Percentiles rank a stretch among this genome's conserved stretches.
These are phyloP conservation scores for Lasioglossum marginatum DNA, from an alignment of 2,888 invertebrate species.

Conservation along the genomic window DNA sequence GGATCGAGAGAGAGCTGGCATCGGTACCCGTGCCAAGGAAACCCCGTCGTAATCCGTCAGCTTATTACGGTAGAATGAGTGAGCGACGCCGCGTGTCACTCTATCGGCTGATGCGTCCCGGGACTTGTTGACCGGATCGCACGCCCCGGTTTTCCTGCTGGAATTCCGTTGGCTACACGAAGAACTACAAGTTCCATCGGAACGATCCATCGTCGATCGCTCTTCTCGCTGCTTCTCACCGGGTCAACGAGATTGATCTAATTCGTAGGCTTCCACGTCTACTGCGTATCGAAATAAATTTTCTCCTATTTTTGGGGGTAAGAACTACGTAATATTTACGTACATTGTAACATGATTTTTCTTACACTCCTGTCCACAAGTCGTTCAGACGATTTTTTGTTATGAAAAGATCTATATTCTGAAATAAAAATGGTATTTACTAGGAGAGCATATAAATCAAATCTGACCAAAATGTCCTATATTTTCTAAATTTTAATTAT, in stretches of 20 bases:
- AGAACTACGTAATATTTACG: no score
- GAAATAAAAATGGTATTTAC: no score
- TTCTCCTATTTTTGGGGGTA: not conserved
- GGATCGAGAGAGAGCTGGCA: slow-evolving; percentile 71
- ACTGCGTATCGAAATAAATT: not conserved
- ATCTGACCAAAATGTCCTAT: no score
- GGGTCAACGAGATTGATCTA: slow-evolving; percentile 45
- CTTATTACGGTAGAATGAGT: slow-evolving; percentile 70
- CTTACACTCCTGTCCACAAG: no score
- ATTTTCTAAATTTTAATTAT: no score
- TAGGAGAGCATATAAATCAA: no score
- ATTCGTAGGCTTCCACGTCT: no score
- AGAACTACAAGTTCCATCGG: slow-evolving; percentile 58
- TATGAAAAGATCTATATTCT: no score
- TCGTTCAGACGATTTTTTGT: no score
- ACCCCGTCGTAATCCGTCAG: slow-evolving; percentile 76
- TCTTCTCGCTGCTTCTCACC: slow-evolving; percentile 13
- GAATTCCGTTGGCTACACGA: slow-evolving; percentile 51
- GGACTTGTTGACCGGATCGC: slow-evolving; percentile 40
- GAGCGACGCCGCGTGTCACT: slow-evolving; percentile 55
- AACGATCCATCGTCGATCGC: slow-evolving; percentile 49
- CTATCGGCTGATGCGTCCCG: slow-evolving; percentile 22
- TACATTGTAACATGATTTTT: no score
- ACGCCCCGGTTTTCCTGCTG: slow-evolving; percentile 65
- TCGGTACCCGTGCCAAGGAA: slow-evolving; percentile 69